Conservation (phyloP, 2,797 vertebrate genomes). For the Otolemur crassicaudatus region DNA sequence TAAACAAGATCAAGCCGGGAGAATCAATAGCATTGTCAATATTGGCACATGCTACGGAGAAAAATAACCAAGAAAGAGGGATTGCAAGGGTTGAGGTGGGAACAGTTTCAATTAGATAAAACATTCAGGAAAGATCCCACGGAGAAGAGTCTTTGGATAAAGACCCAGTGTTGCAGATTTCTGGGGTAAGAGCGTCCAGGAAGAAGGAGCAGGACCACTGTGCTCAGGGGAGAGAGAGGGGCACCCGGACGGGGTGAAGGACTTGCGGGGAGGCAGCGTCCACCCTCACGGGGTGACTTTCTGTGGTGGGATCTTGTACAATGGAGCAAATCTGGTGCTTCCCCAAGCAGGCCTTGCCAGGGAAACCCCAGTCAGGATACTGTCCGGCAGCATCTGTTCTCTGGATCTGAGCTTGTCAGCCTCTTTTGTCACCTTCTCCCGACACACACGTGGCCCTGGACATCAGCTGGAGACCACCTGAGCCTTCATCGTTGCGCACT, state of each 20-base stretch:
- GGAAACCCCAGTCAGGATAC: neutral
- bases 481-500: neutral
- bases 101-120: neutral
- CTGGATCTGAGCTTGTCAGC: neutral
- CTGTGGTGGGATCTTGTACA: neutral
- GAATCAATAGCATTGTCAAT: neutral
- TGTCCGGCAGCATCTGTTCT: neutral
- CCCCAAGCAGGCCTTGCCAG: neutral
- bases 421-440: neutral
- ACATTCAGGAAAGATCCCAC: neutral
- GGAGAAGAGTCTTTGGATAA: neutral
- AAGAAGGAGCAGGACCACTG: neutral
- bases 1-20: neutral
- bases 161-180: neutral
- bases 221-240: neutral
- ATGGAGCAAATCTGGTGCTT: neutral
- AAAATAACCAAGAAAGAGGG: neutral
- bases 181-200: neutral
- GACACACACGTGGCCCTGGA: neutral
- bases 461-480: neutral
- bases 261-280: neutral
- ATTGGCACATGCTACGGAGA: neutral
- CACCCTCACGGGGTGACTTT: neutral
- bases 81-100: neutral
- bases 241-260: neutral